A percentile compares a stretch with the other conserved stretches of the same genome.
Evolutionary conservation across 2,113 vertebrate species (phyloP).

Genomic region (Mus spicilegus): DNA sequence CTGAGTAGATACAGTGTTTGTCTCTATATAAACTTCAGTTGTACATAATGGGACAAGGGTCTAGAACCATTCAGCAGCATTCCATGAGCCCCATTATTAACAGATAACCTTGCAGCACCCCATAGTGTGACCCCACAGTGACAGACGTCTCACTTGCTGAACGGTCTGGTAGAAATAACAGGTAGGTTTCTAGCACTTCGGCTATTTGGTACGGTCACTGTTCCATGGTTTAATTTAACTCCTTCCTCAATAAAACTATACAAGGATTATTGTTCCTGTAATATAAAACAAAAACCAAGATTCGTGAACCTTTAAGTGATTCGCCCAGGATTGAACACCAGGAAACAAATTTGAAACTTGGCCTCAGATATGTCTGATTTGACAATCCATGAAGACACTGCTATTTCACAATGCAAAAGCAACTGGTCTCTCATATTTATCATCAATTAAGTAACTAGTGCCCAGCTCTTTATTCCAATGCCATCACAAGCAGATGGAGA

Average conservation of each 20-base stretch:
- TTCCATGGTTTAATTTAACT: neutral
- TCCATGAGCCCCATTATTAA: neutral
- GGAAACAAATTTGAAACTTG: constrained; percentile 25
- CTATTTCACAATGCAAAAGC: neutral
- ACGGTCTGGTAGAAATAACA: neutral
- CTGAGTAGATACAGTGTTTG: neutral
- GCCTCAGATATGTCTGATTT: neutral
- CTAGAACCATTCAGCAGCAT: neutral
- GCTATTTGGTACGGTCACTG: neutral
- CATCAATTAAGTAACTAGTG: neutral
- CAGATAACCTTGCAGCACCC: neutral
- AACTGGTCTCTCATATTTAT: neutral
- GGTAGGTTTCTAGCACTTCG: neutral
- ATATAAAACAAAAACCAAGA: neutral
- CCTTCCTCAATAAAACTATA: neutral
- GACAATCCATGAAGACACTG: neutral
- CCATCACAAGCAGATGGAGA: neutral
- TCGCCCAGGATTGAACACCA: neutral
- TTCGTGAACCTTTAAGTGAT: neutral
- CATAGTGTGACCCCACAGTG: neutral
- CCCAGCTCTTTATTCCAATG: neutral
- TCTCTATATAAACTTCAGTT: neutral
- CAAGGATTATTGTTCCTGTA: neutral
- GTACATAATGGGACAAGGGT: neutral
- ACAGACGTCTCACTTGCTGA: neutral